Evolutionary conservation across 2,113 vertebrate genomes (phyloP).

Genomic region (Phaetusa simplex): DNA sequence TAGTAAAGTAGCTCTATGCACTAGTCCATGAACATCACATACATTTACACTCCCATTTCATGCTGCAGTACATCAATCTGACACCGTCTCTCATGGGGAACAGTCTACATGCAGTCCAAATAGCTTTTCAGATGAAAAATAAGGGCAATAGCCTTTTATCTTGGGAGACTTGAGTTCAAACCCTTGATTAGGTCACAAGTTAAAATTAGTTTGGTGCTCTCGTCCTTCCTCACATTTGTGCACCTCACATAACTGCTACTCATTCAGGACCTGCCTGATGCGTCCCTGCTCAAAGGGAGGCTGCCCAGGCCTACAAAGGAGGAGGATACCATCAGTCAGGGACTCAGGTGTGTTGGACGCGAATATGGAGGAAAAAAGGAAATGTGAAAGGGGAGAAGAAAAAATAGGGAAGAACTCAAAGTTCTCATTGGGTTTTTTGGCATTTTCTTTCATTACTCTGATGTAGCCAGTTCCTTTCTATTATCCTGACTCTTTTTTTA

Average conservation of each 20-base stretch:
- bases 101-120: slow-evolving; percentile 1
- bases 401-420: neutral
- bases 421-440: neutral
- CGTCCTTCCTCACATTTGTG: neutral
- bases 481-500: fast-evolving
- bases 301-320: neutral
- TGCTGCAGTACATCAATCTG: slow-evolving; percentile 47
- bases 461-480: neutral
- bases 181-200: slow-evolving; percentile 35
- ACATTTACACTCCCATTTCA: slow-evolving; percentile 53
- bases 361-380: neutral
- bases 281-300: neutral
- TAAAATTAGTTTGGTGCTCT: slow-evolving; percentile 22
- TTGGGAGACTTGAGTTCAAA: neutral
- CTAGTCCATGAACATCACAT: slow-evolving; percentile 47
- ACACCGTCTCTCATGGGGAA: slow-evolving; percentile 36
- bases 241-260: neutral
- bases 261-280: neutral
- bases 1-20: slow-evolving; percentile 46
- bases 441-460: neutral
- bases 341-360: neutral
- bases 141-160: slow-evolving; percentile 18
- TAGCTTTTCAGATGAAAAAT: slow-evolving; percentile 59
- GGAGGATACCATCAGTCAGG: neutral
- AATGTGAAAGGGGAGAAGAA: neutral